Evolutionary conservation across 1,140 invertebrate genomes (phyloP).

Genomic region (Daktulosphaira vitifoliae): DNA sequence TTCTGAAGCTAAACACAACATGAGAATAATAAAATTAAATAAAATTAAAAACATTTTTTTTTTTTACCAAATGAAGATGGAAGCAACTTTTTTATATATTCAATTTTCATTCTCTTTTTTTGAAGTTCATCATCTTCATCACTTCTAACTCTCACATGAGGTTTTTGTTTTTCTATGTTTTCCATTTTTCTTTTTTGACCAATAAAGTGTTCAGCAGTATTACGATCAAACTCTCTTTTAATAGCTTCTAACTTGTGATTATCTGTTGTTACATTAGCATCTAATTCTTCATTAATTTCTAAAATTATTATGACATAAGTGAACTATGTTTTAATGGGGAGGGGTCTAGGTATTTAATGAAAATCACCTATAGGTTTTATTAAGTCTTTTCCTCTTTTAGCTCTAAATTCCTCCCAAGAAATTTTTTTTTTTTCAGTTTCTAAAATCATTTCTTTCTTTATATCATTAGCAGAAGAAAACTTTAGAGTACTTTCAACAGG

Average conservation of each 20-base stretch:
- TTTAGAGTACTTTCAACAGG: background rate
- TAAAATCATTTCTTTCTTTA: background rate
- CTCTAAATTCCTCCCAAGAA: conserved; percentile 16
- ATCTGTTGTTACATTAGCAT: background rate
- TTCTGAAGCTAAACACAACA: conserved; percentile 29
- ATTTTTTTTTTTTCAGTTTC: conserved; percentile 27
- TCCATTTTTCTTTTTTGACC: conserved; percentile 1
- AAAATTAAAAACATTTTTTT: background rate
- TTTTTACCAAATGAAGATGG: conserved; percentile 27
- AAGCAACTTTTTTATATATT: conserved; percentile 10
- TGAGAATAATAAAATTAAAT: background rate
- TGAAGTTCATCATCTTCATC: background rate
- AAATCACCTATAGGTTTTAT: background rate
- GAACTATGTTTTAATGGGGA: no score
- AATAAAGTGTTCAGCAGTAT: conserved; percentile 5
- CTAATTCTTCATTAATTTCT: background rate
- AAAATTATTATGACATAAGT: no score
- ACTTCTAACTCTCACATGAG: background rate
- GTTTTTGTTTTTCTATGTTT: background rate
- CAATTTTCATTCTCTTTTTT: conserved; percentile 20
- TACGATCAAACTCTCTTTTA: conserved; percentile 14
- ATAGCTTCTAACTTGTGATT: background rate
- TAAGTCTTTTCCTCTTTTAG: conserved; percentile 14
- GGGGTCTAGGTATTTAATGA: no score
- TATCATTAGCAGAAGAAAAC: background rate